phyloP scores from a whole-genome alignment of 2,888 invertebrate genomes.

The Eilema griseolum region DNA sequence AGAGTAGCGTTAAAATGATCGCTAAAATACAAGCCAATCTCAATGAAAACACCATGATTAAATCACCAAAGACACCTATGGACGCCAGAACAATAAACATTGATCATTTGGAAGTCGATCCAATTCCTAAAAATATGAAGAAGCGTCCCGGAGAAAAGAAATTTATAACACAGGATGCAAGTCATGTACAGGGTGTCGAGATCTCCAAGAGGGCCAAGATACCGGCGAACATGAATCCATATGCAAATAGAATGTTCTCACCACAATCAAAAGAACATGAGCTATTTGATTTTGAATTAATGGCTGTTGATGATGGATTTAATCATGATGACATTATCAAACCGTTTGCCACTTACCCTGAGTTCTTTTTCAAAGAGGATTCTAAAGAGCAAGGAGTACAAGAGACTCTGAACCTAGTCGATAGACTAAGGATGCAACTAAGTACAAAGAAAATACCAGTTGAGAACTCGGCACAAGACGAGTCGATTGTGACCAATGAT shows the following conservation, averaged over 20 bases:
- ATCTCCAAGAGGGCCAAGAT: slow-evolving; percentile 83
- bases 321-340: slow-evolving; percentile 89
- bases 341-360: slow-evolving; percentile 89
- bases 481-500: slow-evolving; percentile 57
- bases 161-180: slow-evolving; percentile 76
- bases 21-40: slow-evolving; percentile 83
- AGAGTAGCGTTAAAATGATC: slow-evolving; percentile 81
- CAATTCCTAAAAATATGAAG: slow-evolving; percentile 63
- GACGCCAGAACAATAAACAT: slow-evolving; percentile 78
- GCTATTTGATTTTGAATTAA: slow-evolving; percentile 88
- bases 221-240: slow-evolving; percentile 75
- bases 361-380: slow-evolving; percentile 91
- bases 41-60: slow-evolving; percentile 84
- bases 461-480: slow-evolving; percentile 78
- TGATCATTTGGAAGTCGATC: slow-evolving; percentile 74
- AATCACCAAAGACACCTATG: slow-evolving; percentile 83
- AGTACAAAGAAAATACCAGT: slow-evolving; percentile 88
- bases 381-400: slow-evolving; percentile 93
- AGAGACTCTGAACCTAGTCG: slow-evolving; percentile 94
- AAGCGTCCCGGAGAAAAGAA: slow-evolving; percentile 77
- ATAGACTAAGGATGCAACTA: slow-evolving; percentile 92
- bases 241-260: slow-evolving; percentile 89
- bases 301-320: slow-evolving; percentile 89
- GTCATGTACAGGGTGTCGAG: slow-evolving; percentile 80
- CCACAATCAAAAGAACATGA: slow-evolving; percentile 90